Conservation (phyloP, 2,797 vertebrate genomes). For the Lagodon rhomboides region DNA sequence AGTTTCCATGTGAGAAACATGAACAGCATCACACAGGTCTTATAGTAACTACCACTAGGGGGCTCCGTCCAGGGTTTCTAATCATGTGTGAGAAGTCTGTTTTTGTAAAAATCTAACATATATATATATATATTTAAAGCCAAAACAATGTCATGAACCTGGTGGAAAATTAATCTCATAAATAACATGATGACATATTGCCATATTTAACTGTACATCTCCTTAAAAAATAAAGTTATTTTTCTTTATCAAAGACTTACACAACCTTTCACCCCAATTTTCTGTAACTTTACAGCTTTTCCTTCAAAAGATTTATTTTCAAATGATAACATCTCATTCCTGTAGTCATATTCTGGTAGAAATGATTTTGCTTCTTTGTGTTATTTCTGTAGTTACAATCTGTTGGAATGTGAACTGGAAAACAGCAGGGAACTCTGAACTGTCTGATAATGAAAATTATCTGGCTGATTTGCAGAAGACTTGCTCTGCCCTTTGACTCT, state of each 20-base stretch:
- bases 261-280: neutral
- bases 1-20: neutral
- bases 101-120: neutral
- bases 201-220: neutral
- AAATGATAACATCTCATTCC: neutral
- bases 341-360: neutral
- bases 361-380: neutral
- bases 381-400: neutral
- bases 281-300: neutral
- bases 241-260: neutral
- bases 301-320: neutral
- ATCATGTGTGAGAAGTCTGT: neutral
- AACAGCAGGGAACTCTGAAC: conserved; percentile 31
- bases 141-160: neutral
- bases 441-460: conserved; percentile 50
- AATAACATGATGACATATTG: neutral
- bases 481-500: conserved; percentile 47
- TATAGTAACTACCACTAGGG: conserved; percentile 16
- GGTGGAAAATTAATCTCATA: neutral
- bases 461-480: conserved; percentile 12
- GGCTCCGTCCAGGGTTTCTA: conserved; percentile 18
- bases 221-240: neutral
- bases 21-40: neutral
- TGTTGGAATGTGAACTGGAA: conserved; percentile 9
- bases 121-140: neutral